Percentiles rank a stretch among this genome's conserved stretches.
These are phyloP conservation scores for Eupithecia vulgata DNA, from an alignment of 2,888 invertebrate genomes.

Conservation along the genomic window DNA sequence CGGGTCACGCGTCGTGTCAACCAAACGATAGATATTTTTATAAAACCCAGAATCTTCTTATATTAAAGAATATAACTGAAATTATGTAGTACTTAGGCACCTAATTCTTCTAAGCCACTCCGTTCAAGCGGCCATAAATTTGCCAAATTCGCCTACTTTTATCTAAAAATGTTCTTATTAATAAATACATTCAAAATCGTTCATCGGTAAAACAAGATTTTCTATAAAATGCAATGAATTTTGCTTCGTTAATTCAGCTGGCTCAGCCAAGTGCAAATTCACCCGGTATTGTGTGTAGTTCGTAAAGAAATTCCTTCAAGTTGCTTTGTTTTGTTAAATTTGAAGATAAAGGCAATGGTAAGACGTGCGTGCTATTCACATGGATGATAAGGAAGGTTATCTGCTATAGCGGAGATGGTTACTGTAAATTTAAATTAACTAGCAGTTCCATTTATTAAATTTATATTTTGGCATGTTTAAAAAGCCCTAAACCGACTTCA, in stretches of 20 bases:
- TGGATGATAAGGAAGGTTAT: neutral
- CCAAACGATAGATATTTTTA: too few relatives aligned
- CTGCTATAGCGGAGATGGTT: neutral
- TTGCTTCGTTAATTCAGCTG: neutral
- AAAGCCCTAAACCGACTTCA: too few relatives aligned
- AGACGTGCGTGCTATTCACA: slow-evolving; percentile 7
- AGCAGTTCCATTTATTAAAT: too few relatives aligned
- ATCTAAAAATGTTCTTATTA: neutral
- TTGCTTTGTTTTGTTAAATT: slow-evolving; percentile 17
- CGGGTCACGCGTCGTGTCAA: too few relatives aligned
- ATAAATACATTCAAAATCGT: neutral
- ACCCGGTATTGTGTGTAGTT: slow-evolving; percentile 9
- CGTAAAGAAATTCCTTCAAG: slow-evolving; percentile 10
- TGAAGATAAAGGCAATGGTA: slow-evolving; percentile 14
- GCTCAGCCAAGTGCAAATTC: neutral
- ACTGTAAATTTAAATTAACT: neutral
- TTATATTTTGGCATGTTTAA: too few relatives aligned
- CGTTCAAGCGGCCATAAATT: neutral
- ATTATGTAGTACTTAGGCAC: too few relatives aligned
- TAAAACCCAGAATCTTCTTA: too few relatives aligned
- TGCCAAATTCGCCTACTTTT: neutral
- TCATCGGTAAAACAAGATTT: neutral
- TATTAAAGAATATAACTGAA: too few relatives aligned
- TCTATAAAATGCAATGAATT: neutral
- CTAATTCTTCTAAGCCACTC: neutral